Evolutionary conservation across 2,888 invertebrate genomes (phyloP).

Genomic region (Ormyrus labotus): DNA sequence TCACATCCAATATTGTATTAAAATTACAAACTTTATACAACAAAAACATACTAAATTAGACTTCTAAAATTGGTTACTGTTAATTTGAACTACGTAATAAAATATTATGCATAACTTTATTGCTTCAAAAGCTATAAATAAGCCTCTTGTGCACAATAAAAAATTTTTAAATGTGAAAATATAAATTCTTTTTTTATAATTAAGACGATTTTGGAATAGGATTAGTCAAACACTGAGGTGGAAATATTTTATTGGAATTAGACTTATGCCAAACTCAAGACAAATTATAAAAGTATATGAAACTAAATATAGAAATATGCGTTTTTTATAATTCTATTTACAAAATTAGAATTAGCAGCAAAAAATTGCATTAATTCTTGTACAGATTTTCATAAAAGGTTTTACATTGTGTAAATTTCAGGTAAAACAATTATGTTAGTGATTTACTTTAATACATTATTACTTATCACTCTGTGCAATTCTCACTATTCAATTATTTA

Average conservation of each 20-base stretch:
- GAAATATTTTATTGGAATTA: slow-evolving; percentile 43
- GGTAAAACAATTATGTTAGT: slow-evolving; percentile 20
- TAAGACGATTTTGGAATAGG: not conserved
- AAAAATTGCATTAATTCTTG: slow-evolving; percentile 16
- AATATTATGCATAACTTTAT: slow-evolving; percentile 34
- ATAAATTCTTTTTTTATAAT: slow-evolving; percentile 4
- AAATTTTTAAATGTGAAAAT: not conserved
- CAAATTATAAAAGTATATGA: slow-evolving; percentile 34
- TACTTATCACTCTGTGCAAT: slow-evolving; percentile 23
- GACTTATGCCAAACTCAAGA: slow-evolving; percentile 86
- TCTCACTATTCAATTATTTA: slow-evolving; percentile 9
- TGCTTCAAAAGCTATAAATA: slow-evolving; percentile 1
- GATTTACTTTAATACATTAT: slow-evolving; percentile 6
- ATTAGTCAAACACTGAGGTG: slow-evolving; percentile 3
- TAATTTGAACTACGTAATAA: slow-evolving; percentile 24
- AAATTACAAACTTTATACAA: too few species aligned
- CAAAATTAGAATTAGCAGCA: slow-evolving; percentile 50
- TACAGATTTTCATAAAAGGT: not conserved
- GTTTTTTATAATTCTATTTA: slow-evolving; percentile 48
- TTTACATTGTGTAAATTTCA: too few species aligned
- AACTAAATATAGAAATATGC: slow-evolving; percentile 23
- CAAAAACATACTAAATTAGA: slow-evolving; percentile 29
- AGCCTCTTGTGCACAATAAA: slow-evolving; percentile 25
- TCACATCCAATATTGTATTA: too few species aligned
- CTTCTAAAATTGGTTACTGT: not conserved